A percentile compares a stretch with the other conserved stretches of the same genome.
Conservation (phyloP, 2,888 invertebrate species). For the Limnephilus rhombicus region DNA sequence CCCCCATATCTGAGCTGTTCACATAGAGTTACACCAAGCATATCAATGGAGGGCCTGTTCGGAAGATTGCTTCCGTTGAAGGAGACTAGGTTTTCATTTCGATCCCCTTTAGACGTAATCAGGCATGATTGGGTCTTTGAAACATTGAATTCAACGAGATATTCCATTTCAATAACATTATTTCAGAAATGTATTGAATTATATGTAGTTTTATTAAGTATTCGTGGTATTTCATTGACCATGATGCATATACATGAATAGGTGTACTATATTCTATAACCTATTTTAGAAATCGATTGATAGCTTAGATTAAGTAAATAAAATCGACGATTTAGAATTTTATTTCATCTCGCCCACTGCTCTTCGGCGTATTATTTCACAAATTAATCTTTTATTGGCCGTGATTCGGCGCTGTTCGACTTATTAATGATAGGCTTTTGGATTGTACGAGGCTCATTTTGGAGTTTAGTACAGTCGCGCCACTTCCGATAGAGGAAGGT, state of each 20-base stretch:
- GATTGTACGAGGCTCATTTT: background rate
- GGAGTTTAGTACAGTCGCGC: constrained; percentile 45
- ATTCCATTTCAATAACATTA: background rate
- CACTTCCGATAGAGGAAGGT: constrained; percentile 47
- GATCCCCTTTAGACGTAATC: no score
- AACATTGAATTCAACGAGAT: no score
- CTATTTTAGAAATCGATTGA: background rate
- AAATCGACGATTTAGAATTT: background rate
- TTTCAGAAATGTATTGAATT: background rate
- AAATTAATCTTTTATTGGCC: background rate
- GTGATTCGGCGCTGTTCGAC: background rate
- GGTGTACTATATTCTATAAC: background rate
- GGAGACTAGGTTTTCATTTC: no score
- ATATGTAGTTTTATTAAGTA: background rate
- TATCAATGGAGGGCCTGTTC: no score
- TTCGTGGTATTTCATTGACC: background rate
- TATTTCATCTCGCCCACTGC: background rate
- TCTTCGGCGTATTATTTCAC: background rate
- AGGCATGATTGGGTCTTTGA: no score
- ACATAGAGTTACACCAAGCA: no score
- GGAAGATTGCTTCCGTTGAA: no score
- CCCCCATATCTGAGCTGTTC: no score
- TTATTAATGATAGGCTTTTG: constrained; percentile 20
- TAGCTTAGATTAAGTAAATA: background rate
- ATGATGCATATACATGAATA: background rate